Evolutionary conservation across 2,888 invertebrate species (phyloP).

Genomic region (Bombyx huttoni): DNA sequence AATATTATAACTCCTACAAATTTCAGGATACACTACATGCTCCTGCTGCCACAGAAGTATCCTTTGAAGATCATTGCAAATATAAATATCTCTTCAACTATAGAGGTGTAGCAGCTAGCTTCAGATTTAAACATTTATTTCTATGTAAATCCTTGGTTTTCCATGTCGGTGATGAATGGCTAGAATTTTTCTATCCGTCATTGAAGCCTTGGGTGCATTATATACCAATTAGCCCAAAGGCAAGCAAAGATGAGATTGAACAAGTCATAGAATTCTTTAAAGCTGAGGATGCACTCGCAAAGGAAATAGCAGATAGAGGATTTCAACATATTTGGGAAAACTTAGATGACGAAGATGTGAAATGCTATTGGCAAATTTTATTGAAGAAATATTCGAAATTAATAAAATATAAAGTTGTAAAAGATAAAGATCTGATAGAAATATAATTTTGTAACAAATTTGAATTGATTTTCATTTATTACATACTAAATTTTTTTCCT

Average conservation of each 20-base stretch:
- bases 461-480: neutral
- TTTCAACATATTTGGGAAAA: constrained; percentile 87
- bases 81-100: constrained; percentile 97
- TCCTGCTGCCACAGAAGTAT: constrained; percentile 87
- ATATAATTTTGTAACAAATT: constrained; percentile 23
- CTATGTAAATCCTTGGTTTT: constrained; percentile 93
- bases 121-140: constrained; percentile 95
- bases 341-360: constrained; percentile 84
- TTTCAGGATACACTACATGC: constrained; percentile 86
- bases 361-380: constrained; percentile 89
- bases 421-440: constrained; percentile 73
- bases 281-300: constrained; percentile 80
- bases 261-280: constrained; percentile 82
- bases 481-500: no score
- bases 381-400: constrained; percentile 82
- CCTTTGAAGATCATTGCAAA: constrained; percentile 92
- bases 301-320: constrained; percentile 87
- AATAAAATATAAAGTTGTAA: constrained; percentile 75
- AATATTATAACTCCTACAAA: neutral
- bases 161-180: constrained; percentile 95
- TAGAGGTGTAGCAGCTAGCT: constrained; percentile 97
- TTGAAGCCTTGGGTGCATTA: constrained; percentile 97
- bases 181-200: constrained; percentile 93
- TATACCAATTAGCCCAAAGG: constrained; percentile 81
- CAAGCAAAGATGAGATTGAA: constrained; percentile 78